Evolutionary conservation across 2,797 vertebrate species (phyloP), one percentile per base, ranked within the genome.

Genomic region (Xerus rutilus): DNA sequence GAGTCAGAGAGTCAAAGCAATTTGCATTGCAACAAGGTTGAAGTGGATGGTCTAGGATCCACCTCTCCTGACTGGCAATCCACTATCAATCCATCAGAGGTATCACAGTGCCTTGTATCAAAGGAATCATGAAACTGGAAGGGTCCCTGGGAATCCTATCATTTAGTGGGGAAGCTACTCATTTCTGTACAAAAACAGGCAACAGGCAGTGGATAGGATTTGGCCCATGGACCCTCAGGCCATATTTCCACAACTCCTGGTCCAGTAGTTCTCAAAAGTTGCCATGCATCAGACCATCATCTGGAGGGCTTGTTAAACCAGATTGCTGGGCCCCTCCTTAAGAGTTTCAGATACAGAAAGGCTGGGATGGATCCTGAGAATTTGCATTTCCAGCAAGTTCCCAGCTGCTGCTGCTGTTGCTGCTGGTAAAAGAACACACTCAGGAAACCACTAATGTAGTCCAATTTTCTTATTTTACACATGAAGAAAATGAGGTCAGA

Each of bases 401-500:
- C 70, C 9, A 57, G 82, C n/a, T 30, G 49, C 39, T 30, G 49
- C 39, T n/a, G 1, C 2, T 11, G 13, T 32, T 30, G 35, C 30
- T 91, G 23, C 15, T 77, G 30, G 47, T 4, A 8, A 78, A 35
- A 4, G 10, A 57, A 2, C 18, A 47, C 12, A 32, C 8, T 82
- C 43, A 18, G 39, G 32, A 89, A 72, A 64, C 35, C 20, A 30
- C 28, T 17, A 43, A 14, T 47, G 11, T n/a, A 28, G 70, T 54
- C 12, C 52, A 72, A 32, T 65, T 73, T 86, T 57, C 88, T 82
- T 70, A 70, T 72, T 93, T 97, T 86, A 74, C 39, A 45, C 57
- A 28, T 2, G 1, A 92, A 69, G 77, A 87, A 15, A 89, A 86
- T 43, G 54, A 96, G 62, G 28, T 43, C 25, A 49, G 21, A 77